Evolutionary conservation across 2,113 vertebrate species (phyloP).

Genomic region (Psophia crepitans): DNA sequence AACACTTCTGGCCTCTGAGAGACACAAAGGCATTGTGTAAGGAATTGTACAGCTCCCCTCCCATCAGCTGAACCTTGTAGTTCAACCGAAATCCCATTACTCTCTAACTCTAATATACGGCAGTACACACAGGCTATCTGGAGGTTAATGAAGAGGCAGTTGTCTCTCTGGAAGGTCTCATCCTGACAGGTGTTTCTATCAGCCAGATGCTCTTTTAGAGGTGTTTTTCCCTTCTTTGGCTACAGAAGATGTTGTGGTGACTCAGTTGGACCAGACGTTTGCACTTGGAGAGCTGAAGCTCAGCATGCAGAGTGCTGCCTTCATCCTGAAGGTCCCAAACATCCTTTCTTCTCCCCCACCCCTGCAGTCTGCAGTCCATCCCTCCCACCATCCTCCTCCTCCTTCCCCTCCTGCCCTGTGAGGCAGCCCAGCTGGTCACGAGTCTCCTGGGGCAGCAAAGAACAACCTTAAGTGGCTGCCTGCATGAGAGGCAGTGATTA

Average conservation of each 20-base stretch:
- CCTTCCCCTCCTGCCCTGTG: neutral
- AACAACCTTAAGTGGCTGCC: neutral
- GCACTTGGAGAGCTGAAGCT: neutral
- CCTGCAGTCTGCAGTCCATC: neutral
- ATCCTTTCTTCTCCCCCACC: neutral
- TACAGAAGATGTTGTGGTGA: neutral
- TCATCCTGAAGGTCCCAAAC: neutral
- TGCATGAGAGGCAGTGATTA: neutral
- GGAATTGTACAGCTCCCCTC: neutral
- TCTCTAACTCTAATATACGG: neutral
- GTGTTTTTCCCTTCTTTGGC: neutral
- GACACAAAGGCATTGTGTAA: neutral
- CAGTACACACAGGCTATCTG: neutral
- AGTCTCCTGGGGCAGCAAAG: neutral
- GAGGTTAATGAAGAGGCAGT: neutral
- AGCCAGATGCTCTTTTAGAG: neutral
- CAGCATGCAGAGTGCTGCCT: neutral
- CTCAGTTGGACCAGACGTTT: rapidly evolving
- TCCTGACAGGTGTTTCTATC: neutral
- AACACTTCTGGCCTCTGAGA: neutral
- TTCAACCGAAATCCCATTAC: neutral
- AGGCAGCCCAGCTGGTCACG: neutral
- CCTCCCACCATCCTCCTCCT: neutral
- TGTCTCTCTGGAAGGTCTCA: neutral
- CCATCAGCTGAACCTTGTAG: neutral